Evolutionary conservation across 1,140 invertebrate species (phyloP).

Genomic region (Drosophila lacteicornis): DNA sequence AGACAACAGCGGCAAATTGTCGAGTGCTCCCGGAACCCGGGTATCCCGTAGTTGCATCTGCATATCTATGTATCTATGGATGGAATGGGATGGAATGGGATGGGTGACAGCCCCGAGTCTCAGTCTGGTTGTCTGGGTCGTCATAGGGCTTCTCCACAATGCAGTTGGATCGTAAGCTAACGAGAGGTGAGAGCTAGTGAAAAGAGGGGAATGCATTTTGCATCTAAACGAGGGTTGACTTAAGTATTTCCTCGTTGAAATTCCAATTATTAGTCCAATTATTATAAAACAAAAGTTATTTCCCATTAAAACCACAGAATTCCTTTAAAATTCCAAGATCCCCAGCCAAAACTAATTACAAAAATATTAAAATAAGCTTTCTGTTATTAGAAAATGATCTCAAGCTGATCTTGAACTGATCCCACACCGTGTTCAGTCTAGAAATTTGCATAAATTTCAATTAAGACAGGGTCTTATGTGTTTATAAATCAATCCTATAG

Average conservation of each 20-base stretch:
- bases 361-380: too few relatives aligned
- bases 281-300: too few relatives aligned
- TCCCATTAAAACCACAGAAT: not conserved
- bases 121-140: slow-evolving; percentile 26
- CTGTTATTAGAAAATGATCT: slow-evolving; percentile 1
- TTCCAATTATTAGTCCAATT: too few relatives aligned
- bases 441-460: slow-evolving; percentile 46
- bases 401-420: not conserved
- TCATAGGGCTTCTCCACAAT: slow-evolving; percentile 35
- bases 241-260: too few relatives aligned
- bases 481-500: slow-evolving; percentile 9
- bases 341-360: too few relatives aligned
- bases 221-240: slow-evolving; percentile 4
- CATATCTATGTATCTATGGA: not conserved
- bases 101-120: not conserved
- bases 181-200: slow-evolving; percentile 1
- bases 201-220: slow-evolving; percentile 1
- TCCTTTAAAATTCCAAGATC: not conserved
- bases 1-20: slow-evolving; percentile 27
- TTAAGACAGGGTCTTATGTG: slow-evolving; percentile 11
- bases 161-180: slow-evolving; percentile 1
- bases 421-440: not conserved
- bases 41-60: slow-evolving; percentile 1
- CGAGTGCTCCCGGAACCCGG: not conserved
- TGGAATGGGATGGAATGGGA: not conserved